Conservation (phyloP, 1,140 invertebrate species). For the Camponotus floridanus region DNA sequence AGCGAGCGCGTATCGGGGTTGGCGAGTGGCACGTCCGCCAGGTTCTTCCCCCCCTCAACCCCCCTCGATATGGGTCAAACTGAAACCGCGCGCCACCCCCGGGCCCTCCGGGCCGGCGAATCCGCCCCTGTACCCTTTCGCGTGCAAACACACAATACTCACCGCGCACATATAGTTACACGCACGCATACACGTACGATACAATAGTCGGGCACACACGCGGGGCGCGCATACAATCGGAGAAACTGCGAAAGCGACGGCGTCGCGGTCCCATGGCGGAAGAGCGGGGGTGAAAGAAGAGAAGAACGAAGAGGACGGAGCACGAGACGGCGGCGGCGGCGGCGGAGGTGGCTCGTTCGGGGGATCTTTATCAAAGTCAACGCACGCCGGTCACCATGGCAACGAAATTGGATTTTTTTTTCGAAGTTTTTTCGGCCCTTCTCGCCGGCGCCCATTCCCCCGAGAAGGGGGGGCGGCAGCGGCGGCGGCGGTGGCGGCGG, state of each 20-base stretch:
- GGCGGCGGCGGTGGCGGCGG: constrained; percentile 34
- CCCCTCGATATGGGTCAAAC: constrained; percentile 73
- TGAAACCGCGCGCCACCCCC: constrained; percentile 63
- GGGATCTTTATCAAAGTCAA: constrained; percentile 86
- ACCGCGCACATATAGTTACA: background rate
- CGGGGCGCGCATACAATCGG: constrained; percentile 67
- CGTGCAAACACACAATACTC: constrained; percentile 19
- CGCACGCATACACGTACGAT: background rate
- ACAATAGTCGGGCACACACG: constrained; percentile 51
- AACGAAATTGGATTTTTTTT: constrained; percentile 86
- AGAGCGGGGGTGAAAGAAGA: constrained; percentile 47
- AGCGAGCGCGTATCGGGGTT: constrained; percentile 30
- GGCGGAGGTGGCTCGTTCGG: constrained; percentile 75
- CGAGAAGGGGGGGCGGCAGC: constrained; percentile 49
- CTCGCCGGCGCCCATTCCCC: constrained; percentile 74
- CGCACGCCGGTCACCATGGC: constrained; percentile 85
- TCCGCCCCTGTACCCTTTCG: constrained; percentile 44
- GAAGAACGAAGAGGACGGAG: constrained; percentile 60
- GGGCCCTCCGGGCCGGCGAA: constrained; percentile 28
- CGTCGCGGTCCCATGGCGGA: constrained; percentile 62
- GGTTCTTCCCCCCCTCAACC: constrained; percentile 32
- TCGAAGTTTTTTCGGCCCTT: constrained; percentile 85
- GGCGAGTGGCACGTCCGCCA: constrained; percentile 55
- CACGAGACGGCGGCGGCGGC: constrained; percentile 51
- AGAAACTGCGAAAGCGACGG: constrained; percentile 74